Evolutionary conservation across 37 sponge, comb jelly and placozoan species (phyloP).

Genomic region (Amphimedon queenslandica): DNA sequence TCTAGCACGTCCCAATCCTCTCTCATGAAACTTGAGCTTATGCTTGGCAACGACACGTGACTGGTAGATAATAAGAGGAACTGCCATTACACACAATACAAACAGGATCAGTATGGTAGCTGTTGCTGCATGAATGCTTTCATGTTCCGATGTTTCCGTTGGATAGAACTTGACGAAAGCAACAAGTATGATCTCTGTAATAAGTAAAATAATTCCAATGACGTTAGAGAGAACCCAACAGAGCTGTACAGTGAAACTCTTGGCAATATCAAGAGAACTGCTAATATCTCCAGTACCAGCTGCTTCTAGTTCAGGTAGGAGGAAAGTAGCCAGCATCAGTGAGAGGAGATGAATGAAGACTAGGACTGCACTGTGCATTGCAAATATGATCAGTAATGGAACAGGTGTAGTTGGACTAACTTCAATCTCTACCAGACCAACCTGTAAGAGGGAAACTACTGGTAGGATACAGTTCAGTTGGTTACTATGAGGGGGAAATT

Average conservation of each 20-base stretch:
- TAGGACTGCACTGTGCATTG: constrained; percentile 56
- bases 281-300: constrained; percentile 12
- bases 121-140: constrained; percentile 29
- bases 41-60: constrained; percentile 27
- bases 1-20: constrained; percentile 11
- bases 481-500: too few relatives aligned
- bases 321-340: constrained; percentile 53
- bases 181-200: constrained; percentile 50
- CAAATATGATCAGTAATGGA: constrained; percentile 52
- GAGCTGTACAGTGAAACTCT: constrained; percentile 35
- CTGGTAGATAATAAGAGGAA: constrained; percentile 29
- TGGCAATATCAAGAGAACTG: constrained; percentile 12
- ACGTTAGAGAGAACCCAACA: constrained; percentile 69
- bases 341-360: constrained; percentile 68
- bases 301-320: constrained; percentile 72
- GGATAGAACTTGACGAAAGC: constrained; percentile 70
- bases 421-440: constrained; percentile 76
- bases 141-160: background rate
- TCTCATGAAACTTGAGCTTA: constrained; percentile 40
- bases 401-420: constrained; percentile 1
- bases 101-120: constrained; percentile 40
- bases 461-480: too few relatives aligned
- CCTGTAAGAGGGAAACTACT: constrained; percentile 29
- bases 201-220: constrained; percentile 53
- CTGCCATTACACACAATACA: constrained; percentile 10